Evolutionary conservation across 2,797 vertebrate species (phyloP).

Genomic region (Ctenopoma multispine): DNA sequence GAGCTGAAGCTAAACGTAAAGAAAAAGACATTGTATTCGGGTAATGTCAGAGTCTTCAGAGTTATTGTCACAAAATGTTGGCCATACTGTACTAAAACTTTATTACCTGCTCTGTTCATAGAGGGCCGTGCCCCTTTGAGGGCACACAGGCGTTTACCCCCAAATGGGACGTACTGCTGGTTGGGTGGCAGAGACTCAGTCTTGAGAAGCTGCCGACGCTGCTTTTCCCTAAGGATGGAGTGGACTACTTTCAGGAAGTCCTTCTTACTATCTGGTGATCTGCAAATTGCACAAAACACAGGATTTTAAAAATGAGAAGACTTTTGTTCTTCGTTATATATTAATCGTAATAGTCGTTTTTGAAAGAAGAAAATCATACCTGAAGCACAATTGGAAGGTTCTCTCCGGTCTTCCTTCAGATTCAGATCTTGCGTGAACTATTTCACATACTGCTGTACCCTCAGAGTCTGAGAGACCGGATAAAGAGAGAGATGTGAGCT

Average conservation of each 20-base stretch:
- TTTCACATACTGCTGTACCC: constrained; percentile 90
- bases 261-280: constrained; percentile 93
- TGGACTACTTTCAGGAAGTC: constrained; percentile 95
- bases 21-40: not conserved
- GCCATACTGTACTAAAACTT: not conserved
- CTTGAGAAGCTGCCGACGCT: constrained; percentile 93
- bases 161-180: constrained; percentile 96
- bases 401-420: constrained; percentile 96
- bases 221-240: constrained; percentile 94
- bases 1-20: constrained; percentile 86
- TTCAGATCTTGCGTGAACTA: constrained; percentile 94
- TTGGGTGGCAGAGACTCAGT: constrained; percentile 92
- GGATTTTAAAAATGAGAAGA: not conserved
- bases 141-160: constrained; percentile 95
- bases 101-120: constrained; percentile 94
- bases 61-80: not conserved
- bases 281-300: constrained; percentile 52
- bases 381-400: constrained; percentile 95
- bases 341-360: too few species aligned
- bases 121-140: constrained; percentile 92
- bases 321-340: too few species aligned
- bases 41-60: not conserved
- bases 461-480: constrained; percentile 87
- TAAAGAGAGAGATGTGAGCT: constrained; percentile 21
- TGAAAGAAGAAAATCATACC: too few species aligned